Base-by-base conservation (phyloP, 2,888 invertebrate genomes). In the Euplagia quadripunctaria region DNA sequence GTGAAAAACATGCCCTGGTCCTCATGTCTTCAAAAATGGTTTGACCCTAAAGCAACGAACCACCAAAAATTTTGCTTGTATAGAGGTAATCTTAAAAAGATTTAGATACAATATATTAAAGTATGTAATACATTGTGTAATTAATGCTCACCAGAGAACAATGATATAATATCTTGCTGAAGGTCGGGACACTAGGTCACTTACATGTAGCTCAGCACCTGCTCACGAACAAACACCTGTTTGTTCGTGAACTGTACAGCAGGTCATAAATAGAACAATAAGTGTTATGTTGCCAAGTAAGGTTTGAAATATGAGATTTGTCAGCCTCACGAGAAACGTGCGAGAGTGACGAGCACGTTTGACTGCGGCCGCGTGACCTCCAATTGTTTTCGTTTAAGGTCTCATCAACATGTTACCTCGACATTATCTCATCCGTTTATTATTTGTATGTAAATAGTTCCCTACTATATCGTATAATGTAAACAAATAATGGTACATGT, bases 281-380 rank as follows among this genome's bases (percentile, higher is more conserved):
- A 42, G 42, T 52, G n/a, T 12, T n/a, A 68, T n/a, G 31, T 49
- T 61, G 31, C 68, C 68, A 61, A 68, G 31, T 61, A 43, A 43
- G 68, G 68, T 46, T 31, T 68, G 46, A 68, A 43, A n/a, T 46
- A 68, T 46, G 58, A 67, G 20, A 70, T 70, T 67, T 31, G 43
- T 51, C 49, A 46, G 55, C 82, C 64, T 75, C 80, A 72, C 69
- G 78, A 80, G 70, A 77, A 78, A 81, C 85, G 83, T 84, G 74
- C 76, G 76, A 61, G 72, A 64, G 71, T 75, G 76, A 77, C 71
- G 74, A 82, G 81, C 89, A 90, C 90, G 88, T 89, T 81, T 74
- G 11, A 55, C 66, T 75, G 81, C 82, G 82, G 81, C 83, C 85
- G 74, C 67, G 69, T 78, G 82, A 79, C 88, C 88, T 88, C 83